Evolutionary conservation across 2,888 invertebrate genomes (phyloP).

Genomic region (Chloromyia formosa): DNA sequence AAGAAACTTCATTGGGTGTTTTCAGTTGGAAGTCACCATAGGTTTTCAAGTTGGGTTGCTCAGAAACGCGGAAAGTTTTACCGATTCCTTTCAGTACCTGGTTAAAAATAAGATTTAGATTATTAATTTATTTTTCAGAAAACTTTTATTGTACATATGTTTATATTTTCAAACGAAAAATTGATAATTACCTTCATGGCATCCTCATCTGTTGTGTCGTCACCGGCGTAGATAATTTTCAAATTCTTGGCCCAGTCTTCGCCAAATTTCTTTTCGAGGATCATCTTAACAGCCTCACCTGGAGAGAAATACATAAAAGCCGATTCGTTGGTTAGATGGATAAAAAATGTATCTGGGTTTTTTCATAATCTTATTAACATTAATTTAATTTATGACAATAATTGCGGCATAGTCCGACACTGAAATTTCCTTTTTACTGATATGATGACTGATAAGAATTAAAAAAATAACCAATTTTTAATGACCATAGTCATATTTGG

Average conservation of each 20-base stretch:
- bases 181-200: conserved; percentile 78
- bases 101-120: conserved; percentile 22
- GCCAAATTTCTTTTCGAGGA: conserved; percentile 78
- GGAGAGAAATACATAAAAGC: conserved; percentile 22
- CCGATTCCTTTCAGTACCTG: conserved; percentile 77
- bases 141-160: conserved; percentile 8
- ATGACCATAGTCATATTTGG: too few relatives aligned
- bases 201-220: conserved; percentile 89
- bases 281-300: conserved; percentile 77
- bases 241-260: conserved; percentile 81
- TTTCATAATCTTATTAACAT: too few relatives aligned
- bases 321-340: too few relatives aligned
- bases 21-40: conserved; percentile 77
- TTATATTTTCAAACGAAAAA: too few relatives aligned
- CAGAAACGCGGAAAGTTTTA: conserved; percentile 79
- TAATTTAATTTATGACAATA: too few relatives aligned
- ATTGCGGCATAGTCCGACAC: too few relatives aligned
- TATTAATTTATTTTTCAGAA: not conserved
- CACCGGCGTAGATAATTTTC: conserved; percentile 85
- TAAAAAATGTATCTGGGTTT: too few relatives aligned
- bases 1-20: conserved; percentile 78
- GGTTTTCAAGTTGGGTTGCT: conserved; percentile 75
- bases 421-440: too few relatives aligned
- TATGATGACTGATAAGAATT: too few relatives aligned
- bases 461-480: too few relatives aligned